A percentile compares a stretch with the other conserved stretches of the same genome.
Conservation (phyloP, 1,140 invertebrate genomes). For the Bathynomus jamesi region DNA sequence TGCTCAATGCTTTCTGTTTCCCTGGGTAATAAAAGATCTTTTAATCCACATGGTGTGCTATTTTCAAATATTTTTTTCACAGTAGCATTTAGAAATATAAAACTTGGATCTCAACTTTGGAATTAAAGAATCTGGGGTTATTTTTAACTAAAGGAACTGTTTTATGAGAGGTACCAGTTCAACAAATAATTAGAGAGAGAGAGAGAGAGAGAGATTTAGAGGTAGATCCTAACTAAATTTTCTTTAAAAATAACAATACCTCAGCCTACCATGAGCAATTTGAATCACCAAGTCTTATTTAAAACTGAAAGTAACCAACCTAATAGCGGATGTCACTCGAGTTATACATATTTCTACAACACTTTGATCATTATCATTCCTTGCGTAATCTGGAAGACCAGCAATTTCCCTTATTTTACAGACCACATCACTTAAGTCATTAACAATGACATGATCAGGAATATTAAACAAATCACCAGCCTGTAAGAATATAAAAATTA, state of each 20-base stretch:
- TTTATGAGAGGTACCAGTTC: neutral
- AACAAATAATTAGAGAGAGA: neutral
- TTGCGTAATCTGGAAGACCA: constrained; percentile 66
- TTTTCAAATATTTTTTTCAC: too few relatives aligned
- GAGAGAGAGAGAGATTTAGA: neutral
- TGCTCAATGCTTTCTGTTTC: constrained; percentile 79
- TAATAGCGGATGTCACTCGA: constrained; percentile 73
- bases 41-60: too few relatives aligned
- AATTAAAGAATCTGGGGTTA: too few relatives aligned
- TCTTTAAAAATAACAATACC: too few relatives aligned
- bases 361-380: constrained; percentile 83
- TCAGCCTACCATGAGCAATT: too few relatives aligned
- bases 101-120: too few relatives aligned
- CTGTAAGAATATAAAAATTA: constrained; percentile 37
- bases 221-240: too few relatives aligned
- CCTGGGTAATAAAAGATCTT: too few relatives aligned
- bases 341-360: constrained; percentile 89
- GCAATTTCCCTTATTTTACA: constrained; percentile 67
- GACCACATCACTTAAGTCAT: constrained; percentile 74
- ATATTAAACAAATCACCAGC: constrained; percentile 86
- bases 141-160: too few relatives aligned
- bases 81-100: too few relatives aligned
- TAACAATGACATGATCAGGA: constrained; percentile 71
- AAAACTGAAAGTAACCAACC: too few relatives aligned
- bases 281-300: too few relatives aligned